Conservation (phyloP, 2,797 vertebrate genomes). For the Melanotaenia maccullochi region DNA sequence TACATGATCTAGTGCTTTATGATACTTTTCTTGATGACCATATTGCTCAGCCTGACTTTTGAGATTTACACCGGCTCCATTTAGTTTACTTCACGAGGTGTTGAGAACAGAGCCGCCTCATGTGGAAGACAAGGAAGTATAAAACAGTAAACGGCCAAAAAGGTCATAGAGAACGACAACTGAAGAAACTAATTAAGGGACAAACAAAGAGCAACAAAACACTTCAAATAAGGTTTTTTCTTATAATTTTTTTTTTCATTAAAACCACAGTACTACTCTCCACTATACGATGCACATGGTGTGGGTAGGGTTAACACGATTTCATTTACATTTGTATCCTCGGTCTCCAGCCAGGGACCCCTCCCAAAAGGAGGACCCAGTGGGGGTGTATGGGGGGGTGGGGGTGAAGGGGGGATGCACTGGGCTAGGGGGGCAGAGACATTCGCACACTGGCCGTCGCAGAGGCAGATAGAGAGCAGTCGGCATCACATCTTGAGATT, state of each 20-base stretch:
- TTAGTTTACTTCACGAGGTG: slow-evolving; percentile 28
- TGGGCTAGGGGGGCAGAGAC: slow-evolving; percentile 87
- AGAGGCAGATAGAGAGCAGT: slow-evolving; percentile 69
- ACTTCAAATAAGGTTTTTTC: slow-evolving; percentile 46
- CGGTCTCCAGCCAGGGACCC: slow-evolving; percentile 87
- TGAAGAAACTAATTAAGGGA: slow-evolving; percentile 55
- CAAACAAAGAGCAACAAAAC: slow-evolving; percentile 68
- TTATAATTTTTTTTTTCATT: slow-evolving; percentile 29
- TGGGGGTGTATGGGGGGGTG: slow-evolving; percentile 64
- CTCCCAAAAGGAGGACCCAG: slow-evolving; percentile 86
- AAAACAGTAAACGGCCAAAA: slow-evolving; percentile 56
- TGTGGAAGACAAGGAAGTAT: slow-evolving; percentile 45
- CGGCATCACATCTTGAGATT: slow-evolving; percentile 8
- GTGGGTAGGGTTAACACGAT: slow-evolving; percentile 82
- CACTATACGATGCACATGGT: slow-evolving; percentile 83
- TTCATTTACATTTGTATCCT: slow-evolving; percentile 83
- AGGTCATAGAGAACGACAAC: slow-evolving; percentile 59
- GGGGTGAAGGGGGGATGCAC: slow-evolving; percentile 77
- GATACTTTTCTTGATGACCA: slow-evolving; percentile 10
- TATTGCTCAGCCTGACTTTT: slow-evolving; percentile 1
- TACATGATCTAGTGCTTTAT: background rate
- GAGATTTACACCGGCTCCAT: slow-evolving; percentile 1
- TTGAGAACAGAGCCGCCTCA: slow-evolving; percentile 74
- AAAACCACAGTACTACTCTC: slow-evolving; percentile 82
- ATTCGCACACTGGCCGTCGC: slow-evolving; percentile 74